Base-by-base conservation (phyloP, 2,113 vertebrate species). In the Syngnathus typhle region DNA sequence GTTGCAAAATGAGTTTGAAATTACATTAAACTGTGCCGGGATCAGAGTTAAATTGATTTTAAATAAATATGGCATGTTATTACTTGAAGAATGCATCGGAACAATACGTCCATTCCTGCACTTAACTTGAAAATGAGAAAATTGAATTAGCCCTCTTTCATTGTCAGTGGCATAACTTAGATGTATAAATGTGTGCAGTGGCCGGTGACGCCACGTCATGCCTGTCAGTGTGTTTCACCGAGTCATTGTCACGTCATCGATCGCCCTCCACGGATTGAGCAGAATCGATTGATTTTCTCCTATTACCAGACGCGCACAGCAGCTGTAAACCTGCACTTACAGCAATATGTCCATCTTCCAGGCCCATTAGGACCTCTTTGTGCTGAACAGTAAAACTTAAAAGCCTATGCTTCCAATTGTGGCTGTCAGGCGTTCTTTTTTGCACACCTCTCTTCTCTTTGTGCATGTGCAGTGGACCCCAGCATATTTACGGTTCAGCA, bases 381-480 rank as follows among this genome's bases (percentile, higher is more conserved):
- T 27, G n/a, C 21, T 55, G 21, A 55, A 62, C 38, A 32, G 21
- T 64, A 21, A 47, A 47, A 7, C 23, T 51, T 36, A 11, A 49
- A 12, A 6, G 9, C 23, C 39, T 3, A 8, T 10, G 36, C 21
- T 37, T n/a, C 64, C n/a, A 19, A 39, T 38, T 54, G 64, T 38
- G 64, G 36, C 49, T 13, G 64, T 21, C 36, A 39, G 64, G 37
- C 12, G 12, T 21, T 52, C 38, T 52, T 64, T 76, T 87, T 85
- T 89, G 87, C 84, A 72, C 85, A 86, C 78, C 86, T 82, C 85
- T 84, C 21, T 74, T 78, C 78, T 70, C 64, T 72, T 63, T 11
- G 36, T 66, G 63, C 73, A 7, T 51, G 38, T 47, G 44, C 5
- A 47, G 44, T 47, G 44, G 44, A 47, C 44, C 44, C 15, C 1